Conservation (phyloP, 2,888 invertebrate genomes). For the Apoderus coryli region DNA sequence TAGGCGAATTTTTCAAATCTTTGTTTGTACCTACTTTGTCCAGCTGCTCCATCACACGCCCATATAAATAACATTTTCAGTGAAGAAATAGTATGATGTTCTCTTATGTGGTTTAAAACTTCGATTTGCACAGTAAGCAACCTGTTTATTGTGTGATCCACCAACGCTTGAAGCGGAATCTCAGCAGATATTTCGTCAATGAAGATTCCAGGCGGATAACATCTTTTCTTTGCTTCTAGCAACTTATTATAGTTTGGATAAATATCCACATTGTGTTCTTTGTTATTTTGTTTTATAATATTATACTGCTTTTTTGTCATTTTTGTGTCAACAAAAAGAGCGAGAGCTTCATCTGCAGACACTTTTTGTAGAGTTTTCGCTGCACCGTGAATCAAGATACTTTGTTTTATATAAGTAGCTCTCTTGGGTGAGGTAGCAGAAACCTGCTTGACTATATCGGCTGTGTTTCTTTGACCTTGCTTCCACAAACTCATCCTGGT, state of each 20-base stretch:
- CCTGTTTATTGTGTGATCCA: constrained; percentile 9
- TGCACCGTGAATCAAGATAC: background rate
- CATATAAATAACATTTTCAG: constrained; percentile 8
- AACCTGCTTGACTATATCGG: constrained; percentile 9
- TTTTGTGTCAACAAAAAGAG: constrained; percentile 9
- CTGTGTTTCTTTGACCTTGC: constrained; percentile 10
- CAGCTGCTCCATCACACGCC: constrained; percentile 10
- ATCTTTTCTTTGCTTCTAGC: constrained; percentile 9
- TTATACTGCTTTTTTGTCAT: constrained; percentile 10
- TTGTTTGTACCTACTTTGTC: constrained; percentile 10
- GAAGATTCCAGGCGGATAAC: constrained; percentile 6
- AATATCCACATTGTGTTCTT: constrained; percentile 7
- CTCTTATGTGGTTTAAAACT: constrained; percentile 8
- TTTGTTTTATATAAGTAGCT: background rate
- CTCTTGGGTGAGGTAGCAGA: constrained; percentile 4
- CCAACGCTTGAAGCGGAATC: constrained; percentile 7
- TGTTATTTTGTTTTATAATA: constrained; percentile 6
- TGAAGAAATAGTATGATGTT: constrained; percentile 7
- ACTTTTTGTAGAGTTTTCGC: constrained; percentile 3
- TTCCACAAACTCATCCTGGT: constrained; percentile 4
- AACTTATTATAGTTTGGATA: constrained; percentile 8
- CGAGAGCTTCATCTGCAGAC: constrained; percentile 6
- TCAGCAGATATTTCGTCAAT: constrained; percentile 10
- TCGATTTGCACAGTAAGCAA: constrained; percentile 9
- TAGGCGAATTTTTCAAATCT: background rate